Percentiles rank a stretch among this genome's conserved stretches.
Conservation (phyloP, 1,140 invertebrate species). For the Camponotus floridanus region DNA sequence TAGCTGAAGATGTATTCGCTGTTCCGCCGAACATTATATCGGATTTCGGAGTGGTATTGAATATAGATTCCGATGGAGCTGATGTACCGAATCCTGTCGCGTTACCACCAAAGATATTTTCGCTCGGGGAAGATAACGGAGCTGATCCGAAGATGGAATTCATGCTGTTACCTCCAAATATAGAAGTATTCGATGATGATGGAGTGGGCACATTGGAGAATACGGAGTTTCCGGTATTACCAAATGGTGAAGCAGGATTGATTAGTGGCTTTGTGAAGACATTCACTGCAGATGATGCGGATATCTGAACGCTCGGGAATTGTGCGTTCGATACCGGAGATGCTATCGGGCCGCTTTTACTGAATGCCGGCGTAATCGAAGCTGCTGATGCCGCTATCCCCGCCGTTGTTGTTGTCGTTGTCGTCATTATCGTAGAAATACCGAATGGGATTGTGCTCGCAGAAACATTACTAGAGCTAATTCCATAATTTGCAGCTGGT, state of each 20-base stretch:
- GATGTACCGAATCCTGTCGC: constrained; percentile 40
- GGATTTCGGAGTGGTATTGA: constrained; percentile 61
- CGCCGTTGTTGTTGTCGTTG: background rate
- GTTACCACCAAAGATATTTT: constrained; percentile 70
- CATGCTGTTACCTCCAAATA: constrained; percentile 60
- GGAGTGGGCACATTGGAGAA: constrained; percentile 38
- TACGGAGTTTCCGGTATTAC: constrained; percentile 39
- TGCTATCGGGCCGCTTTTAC: constrained; percentile 48
- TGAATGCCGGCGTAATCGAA: constrained; percentile 68
- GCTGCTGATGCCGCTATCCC: background rate
- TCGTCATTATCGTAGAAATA: background rate
- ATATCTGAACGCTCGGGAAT: constrained; percentile 26
- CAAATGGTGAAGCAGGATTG: constrained; percentile 59
- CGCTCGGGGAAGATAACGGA: constrained; percentile 42
- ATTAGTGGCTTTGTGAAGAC: constrained; percentile 59
- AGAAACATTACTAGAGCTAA: background rate
- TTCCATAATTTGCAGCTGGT: constrained; percentile 15
- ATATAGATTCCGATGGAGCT: constrained; percentile 55
- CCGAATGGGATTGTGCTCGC: constrained; percentile 53
- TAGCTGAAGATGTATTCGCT: constrained; percentile 11
- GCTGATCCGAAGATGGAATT: constrained; percentile 70
- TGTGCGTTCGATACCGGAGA: constrained; percentile 46
- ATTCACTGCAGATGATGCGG: constrained; percentile 44
- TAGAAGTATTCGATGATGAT: constrained; percentile 39
- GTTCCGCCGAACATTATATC: constrained; percentile 64